These are phyloP conservation scores for Temnothorax curvispinosus DNA, from an alignment of 1,140 invertebrate species.

Conservation along the genomic window DNA sequence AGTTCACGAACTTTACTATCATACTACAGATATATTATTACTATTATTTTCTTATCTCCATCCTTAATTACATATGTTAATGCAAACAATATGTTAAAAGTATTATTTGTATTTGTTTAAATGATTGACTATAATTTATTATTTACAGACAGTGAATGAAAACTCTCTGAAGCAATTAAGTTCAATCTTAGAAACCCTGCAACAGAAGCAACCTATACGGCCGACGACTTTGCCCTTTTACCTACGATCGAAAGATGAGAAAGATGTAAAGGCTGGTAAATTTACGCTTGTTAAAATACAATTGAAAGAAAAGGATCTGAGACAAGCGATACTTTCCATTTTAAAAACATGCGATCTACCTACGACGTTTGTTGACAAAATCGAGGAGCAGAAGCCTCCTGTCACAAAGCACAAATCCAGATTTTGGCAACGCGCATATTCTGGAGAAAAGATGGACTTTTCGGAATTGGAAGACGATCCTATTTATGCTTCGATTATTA, in stretches of 20 bases:
- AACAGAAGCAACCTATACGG: constrained; percentile 87
- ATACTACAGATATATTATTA: background rate
- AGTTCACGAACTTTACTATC: too few relatives aligned
- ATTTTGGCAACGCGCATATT: constrained; percentile 72
- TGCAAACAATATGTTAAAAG: background rate
- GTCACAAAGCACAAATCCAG: constrained; percentile 68
- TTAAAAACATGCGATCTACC: constrained; percentile 93
- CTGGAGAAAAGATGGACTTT: constrained; percentile 82
- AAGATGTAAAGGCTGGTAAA: constrained; percentile 88
- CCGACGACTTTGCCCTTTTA: constrained; percentile 91
- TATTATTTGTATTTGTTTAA: background rate
- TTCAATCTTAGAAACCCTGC: constrained; percentile 91
- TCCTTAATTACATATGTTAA: background rate
- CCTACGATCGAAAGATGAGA: constrained; percentile 87
- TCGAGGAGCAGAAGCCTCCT: constrained; percentile 82
- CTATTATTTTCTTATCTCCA: background rate
- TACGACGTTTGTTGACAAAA: constrained; percentile 93
- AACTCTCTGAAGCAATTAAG: constrained; percentile 95
- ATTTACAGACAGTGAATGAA: constrained; percentile 93
- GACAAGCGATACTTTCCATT: constrained; percentile 91
- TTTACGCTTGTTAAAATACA: constrained; percentile 91
- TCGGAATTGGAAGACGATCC: constrained; percentile 86
- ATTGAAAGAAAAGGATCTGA: constrained; percentile 89
- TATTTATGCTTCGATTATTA: constrained; percentile 85
- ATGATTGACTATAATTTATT: constrained; percentile 12